Percentiles rank a stretch among this genome's conserved stretches.
Evolutionary conservation across 1,140 invertebrate species (phyloP).

Genomic region (Drosophila tropicalis): DNA sequence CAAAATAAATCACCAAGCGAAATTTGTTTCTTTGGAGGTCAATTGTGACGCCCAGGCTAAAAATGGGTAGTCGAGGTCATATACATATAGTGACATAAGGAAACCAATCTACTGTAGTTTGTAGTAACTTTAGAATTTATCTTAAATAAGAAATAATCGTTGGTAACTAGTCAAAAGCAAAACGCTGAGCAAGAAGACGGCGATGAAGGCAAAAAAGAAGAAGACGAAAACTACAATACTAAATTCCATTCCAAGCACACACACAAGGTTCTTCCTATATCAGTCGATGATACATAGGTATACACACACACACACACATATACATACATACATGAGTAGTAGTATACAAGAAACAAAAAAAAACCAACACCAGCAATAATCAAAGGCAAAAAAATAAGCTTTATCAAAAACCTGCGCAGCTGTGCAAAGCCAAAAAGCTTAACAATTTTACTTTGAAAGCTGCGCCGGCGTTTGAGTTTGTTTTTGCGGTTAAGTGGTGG

Average conservation of each 20-base stretch:
- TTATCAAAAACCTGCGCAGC: conserved; percentile 45
- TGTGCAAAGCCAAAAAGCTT: conserved; percentile 53
- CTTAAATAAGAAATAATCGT: conserved; percentile 1
- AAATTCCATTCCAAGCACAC: conserved; percentile 80
- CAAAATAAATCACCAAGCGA: conserved; percentile 54
- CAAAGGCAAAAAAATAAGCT: conserved; percentile 49
- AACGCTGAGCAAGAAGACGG: conserved; percentile 28
- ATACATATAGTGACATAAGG: neutral
- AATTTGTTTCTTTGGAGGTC: conserved; percentile 59
- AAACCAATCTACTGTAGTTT: neutral
- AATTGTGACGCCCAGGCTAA: conserved; percentile 62
- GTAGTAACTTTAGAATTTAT: conserved; percentile 8
- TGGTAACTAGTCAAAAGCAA: conserved; percentile 21
- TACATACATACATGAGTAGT: neutral
- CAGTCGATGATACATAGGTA: conserved; percentile 48
- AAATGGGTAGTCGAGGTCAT: conserved; percentile 40
- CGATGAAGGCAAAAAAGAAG: conserved; percentile 26
- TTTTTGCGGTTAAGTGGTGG: conserved; percentile 24
- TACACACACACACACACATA: neutral
- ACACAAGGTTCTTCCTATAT: conserved; percentile 82
- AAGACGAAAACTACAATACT: conserved; percentile 60
- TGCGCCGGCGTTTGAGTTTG: conserved; percentile 64
- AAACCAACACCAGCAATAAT: conserved; percentile 30
- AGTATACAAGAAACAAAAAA: conserved; percentile 38
- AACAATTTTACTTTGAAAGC: conserved; percentile 50